These are phyloP conservation scores for Seriola dumerili DNA, from an alignment of 2,113 vertebrate species.

Conservation along the genomic window DNA sequence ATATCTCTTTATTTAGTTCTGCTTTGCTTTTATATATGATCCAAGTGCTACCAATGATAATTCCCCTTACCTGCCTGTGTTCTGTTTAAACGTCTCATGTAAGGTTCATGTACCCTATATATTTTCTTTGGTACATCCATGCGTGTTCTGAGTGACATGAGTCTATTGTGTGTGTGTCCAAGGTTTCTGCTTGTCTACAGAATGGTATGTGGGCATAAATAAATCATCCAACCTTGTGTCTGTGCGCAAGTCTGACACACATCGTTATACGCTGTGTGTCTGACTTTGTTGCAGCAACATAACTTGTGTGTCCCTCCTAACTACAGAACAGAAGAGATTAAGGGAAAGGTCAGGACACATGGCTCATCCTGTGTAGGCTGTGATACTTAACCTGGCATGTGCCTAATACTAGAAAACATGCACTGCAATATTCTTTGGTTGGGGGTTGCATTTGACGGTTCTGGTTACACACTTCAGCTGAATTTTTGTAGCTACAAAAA, in stretches of 20 bases:
- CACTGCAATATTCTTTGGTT: neutral
- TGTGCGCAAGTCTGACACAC: constrained; percentile 12
- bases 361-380: constrained; percentile 23
- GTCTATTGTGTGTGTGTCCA: neutral
- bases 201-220: constrained; percentile 56
- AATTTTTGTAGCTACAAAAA: neutral
- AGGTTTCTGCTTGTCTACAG: constrained; percentile 31
- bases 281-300: constrained; percentile 65
- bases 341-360: constrained; percentile 49
- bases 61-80: neutral
- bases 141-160: neutral
- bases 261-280: constrained; percentile 15
- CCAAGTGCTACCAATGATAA: constrained; percentile 5
- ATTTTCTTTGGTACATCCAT: neutral
- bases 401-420: neutral
- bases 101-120: constrained; percentile 3
- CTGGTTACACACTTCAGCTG: neutral
- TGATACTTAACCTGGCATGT: constrained; percentile 26
- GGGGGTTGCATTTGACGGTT: neutral
- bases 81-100: constrained; percentile 13
- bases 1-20: constrained; percentile 40
- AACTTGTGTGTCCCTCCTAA: constrained; percentile 50
- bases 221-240: constrained; percentile 28
- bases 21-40: constrained; percentile 20
- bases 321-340: constrained; percentile 26